Evolutionary conservation across 2,113 vertebrate genomes (phyloP).

Genomic region (Rafetus swinhoei): DNA sequence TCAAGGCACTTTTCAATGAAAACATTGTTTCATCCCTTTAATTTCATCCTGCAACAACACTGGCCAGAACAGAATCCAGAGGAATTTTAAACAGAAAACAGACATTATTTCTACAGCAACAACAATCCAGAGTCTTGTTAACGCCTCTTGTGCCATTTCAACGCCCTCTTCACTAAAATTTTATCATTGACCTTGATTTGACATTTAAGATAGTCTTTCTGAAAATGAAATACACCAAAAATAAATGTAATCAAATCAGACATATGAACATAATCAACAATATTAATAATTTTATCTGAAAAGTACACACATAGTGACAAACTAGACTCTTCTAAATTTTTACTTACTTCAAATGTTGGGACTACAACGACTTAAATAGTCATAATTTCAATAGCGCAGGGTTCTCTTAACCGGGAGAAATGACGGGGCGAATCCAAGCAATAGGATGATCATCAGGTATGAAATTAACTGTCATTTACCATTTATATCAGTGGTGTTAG

Average conservation of each 20-base stretch:
- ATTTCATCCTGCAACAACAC: neutral
- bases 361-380: neutral
- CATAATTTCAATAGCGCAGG: neutral
- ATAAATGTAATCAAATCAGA: neutral
- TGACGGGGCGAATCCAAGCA: neutral
- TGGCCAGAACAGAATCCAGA: neutral
- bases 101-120: rapidly evolving
- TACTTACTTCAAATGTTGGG: neutral
- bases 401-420: too few species aligned
- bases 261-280: neutral
- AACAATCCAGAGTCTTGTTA: neutral
- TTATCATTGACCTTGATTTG: neutral
- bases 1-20: neutral
- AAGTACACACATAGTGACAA: too few species aligned
- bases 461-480: neutral
- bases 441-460: neutral
- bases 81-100: neutral
- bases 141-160: neutral
- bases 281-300: too few species aligned
- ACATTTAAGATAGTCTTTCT: neutral
- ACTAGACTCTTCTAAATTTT: too few species aligned
- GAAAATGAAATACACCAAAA: neutral
- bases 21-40: neutral
- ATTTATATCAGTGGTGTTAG: neutral
- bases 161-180: neutral